These are phyloP conservation scores for Acridotheres tristis DNA, from an alignment of 2,797 vertebrate species.

Conservation along the genomic window DNA sequence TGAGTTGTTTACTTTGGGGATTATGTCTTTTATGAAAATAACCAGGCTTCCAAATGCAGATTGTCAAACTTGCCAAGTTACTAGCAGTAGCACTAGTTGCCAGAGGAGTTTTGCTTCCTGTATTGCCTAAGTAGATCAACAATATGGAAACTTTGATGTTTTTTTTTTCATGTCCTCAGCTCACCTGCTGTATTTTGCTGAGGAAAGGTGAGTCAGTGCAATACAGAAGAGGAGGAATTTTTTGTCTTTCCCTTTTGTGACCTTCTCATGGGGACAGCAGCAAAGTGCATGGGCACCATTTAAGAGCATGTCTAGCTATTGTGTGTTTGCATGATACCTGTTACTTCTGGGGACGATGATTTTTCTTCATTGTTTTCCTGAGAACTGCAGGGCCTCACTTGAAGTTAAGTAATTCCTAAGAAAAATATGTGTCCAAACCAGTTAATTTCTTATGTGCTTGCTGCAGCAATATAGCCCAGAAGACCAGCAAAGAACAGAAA, in stretches of 20 bases:
- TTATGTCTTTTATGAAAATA: slow-evolving; percentile 13
- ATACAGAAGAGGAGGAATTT: background rate
- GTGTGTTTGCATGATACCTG: background rate
- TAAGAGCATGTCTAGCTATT: background rate
- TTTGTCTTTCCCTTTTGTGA: background rate
- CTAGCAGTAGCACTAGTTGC: background rate
- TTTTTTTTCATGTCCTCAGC: background rate
- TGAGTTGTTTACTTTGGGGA: slow-evolving; percentile 14
- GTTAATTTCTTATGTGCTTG: background rate
- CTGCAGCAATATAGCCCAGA: background rate
- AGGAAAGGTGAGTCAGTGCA: background rate
- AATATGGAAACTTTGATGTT: background rate
- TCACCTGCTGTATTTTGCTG: background rate
- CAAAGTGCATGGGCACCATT: background rate
- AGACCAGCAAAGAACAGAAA: background rate
- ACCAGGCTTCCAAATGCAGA: background rate
- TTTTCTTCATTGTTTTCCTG: background rate
- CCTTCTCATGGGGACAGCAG: background rate
- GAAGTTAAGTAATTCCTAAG: background rate
- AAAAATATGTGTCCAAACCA: background rate
- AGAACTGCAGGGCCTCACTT: background rate
- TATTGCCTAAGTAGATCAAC: background rate
- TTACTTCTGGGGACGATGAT: background rate
- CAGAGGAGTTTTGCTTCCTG: background rate
- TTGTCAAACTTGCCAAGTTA: slow-evolving; percentile 8